phyloP scores from a whole-genome alignment of 2,888 invertebrate genomes.

The Drosophila heteroneura region DNA sequence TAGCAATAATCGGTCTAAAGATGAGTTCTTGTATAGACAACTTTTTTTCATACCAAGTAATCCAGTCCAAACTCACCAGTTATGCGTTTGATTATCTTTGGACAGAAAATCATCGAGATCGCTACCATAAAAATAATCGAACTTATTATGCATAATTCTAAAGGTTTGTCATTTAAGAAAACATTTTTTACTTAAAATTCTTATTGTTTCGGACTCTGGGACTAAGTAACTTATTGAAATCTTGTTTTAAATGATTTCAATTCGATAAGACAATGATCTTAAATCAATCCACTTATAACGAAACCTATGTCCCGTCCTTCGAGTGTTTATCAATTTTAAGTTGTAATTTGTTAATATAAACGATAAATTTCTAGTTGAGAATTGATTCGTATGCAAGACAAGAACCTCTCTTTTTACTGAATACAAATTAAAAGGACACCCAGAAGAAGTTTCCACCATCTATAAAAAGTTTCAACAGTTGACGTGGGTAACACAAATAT shows the following conservation, averaged over 20 bases:
- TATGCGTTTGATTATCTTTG: background rate
- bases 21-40: background rate
- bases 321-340: background rate
- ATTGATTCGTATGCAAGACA: background rate
- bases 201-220: background rate
- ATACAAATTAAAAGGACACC: background rate
- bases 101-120: background rate
- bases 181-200: background rate
- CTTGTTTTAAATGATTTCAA: too few species aligned
- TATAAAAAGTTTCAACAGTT: slow-evolving; percentile 2
- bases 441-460: background rate
- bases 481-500: slow-evolving; percentile 10
- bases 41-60: background rate
- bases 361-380: background rate
- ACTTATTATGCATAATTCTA: background rate
- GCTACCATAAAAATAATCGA: background rate
- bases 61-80: background rate
- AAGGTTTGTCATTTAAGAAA: background rate
- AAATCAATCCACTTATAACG: background rate
- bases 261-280: too few species aligned
- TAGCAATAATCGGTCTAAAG: background rate
- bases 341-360: background rate
- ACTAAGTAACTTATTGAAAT: background rate
- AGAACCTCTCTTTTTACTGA: background rate
- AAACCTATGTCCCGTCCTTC: background rate